A percentile compares a stretch with the other conserved stretches of the same genome.
These are phyloP conservation scores for Phainopepla nitens DNA, from an alignment of 2,113 vertebrate species.

Conservation along the genomic window DNA sequence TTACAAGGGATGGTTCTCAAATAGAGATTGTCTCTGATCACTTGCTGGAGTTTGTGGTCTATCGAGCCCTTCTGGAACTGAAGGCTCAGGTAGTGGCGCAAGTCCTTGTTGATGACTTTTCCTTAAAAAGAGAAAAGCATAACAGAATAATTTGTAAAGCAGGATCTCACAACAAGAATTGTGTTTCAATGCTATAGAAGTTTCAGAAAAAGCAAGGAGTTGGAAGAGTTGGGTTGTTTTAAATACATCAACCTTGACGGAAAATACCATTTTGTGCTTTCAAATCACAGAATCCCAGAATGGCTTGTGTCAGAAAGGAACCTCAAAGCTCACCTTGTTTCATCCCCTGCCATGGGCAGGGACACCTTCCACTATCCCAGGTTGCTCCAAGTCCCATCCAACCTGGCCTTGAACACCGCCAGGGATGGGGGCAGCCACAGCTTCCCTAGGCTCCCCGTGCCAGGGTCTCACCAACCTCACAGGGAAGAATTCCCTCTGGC, in stretches of 20 bases:
- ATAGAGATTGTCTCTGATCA: constrained; percentile 98
- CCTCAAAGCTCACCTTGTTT: background rate
- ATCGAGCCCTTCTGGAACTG: constrained; percentile 98
- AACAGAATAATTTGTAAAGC: background rate
- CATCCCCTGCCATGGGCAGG: background rate
- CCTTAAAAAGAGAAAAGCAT: constrained; percentile 73
- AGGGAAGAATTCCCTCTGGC: background rate
- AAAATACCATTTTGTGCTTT: background rate
- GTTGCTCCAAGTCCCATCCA: background rate
- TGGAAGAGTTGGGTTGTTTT: background rate
- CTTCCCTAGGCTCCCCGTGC: background rate
- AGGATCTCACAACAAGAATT: background rate
- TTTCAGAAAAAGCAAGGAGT: background rate
- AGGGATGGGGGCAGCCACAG: background rate
- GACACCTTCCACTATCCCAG: background rate
- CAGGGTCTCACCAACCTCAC: background rate
- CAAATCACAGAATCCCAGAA: background rate
- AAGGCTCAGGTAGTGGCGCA: constrained; percentile 96
- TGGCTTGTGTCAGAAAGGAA: background rate
- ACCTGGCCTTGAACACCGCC: background rate
- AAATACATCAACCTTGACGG: background rate
- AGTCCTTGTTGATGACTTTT: constrained; percentile 95
- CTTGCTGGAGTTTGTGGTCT: constrained; percentile 98
- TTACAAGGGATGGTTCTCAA: constrained; percentile 98
- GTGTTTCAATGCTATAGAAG: background rate